Evolutionary conservation across 2,113 vertebrate species (phyloP), one percentile per base, ranked within the genome.

Genomic region (Siphamia tubifer): DNA sequence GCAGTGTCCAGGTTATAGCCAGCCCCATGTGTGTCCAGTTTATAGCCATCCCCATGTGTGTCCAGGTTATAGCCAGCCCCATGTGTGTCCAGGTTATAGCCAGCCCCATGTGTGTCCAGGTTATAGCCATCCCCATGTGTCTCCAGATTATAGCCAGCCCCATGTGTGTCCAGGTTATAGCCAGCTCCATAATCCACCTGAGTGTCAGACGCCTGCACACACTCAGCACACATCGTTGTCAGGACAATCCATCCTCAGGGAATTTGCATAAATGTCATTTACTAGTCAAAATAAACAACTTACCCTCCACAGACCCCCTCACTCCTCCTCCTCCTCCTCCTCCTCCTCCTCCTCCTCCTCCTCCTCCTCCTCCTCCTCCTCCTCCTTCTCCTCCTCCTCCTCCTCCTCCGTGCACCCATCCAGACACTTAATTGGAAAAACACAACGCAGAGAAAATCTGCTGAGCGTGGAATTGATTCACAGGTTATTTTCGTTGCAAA

Each of bases 241-340:
- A 71, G 70, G n/a, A n/a, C 75, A 75, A 52, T 79, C 58, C 13
- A 49, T 62, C 68, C 49, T 4, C 19, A 24, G 34, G 11, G 24
- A 39, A 85, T 89, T 85, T 80, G 81, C 85, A 89, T 86, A 82
- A 89, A 85, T 86, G 74, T 90, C 47, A 85, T 90, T 89, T 87
- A 70, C 64, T 9, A 45, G 45, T 66, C 62, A 68, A 82, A 80
- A 81, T 84, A 84, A 86, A 72, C 57, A 51, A 52, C 61, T 49
- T 56, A n/a, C 12, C 15, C 42, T 32, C 39, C 15, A 10, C 43
- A 16, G 40, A 42, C 9, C 10, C 1, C 20, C 5, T 36, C 4
- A 4, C 42, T 38, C 58, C 21, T 8, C 17, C n/a, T n/a, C n/a
- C n/a, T n/a, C 21, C 4, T 12, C 13, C 45, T n/a, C 9, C 10